Evolutionary conservation across 2,797 vertebrate species (phyloP).

Genomic region (Hemibagrus guttatus): DNA sequence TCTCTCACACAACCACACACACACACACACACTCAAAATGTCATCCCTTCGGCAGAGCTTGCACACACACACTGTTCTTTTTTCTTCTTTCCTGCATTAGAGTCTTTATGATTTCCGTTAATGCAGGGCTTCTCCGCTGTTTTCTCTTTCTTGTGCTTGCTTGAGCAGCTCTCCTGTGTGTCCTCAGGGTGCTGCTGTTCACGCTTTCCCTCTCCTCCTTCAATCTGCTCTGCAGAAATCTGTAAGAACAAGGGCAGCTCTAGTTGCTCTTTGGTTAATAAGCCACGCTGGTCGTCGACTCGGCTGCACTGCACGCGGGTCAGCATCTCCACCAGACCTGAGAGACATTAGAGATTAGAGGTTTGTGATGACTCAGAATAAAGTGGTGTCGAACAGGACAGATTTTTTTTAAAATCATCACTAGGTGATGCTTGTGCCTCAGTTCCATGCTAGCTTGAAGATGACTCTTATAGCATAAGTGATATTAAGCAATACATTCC

Average conservation of each 20-base stretch:
- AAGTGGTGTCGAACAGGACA: too few species aligned
- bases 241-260: slow-evolving; percentile 90
- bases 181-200: not conserved
- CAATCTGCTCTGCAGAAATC: slow-evolving; percentile 64
- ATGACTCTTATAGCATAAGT: not conserved
- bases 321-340: slow-evolving; percentile 90
- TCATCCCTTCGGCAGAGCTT: slow-evolving; percentile 12
- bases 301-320: slow-evolving; percentile 85
- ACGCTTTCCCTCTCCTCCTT: not conserved
- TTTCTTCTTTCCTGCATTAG: not conserved
- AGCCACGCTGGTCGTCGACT: slow-evolving; percentile 92
- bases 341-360: not conserved
- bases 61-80: not conserved
- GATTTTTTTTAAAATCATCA: not conserved
- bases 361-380: not conserved
- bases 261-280: slow-evolving; percentile 92
- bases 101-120: slow-evolving; percentile 18
- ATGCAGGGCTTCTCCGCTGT: not conserved
- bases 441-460: not conserved
- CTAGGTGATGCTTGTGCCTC: not conserved
- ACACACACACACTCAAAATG: slow-evolving; percentile 44
- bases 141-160: slow-evolving; percentile 29
- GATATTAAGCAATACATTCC: not conserved
- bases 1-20: not conserved
- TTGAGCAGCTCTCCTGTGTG: slow-evolving; percentile 1